Conservation (phyloP, 2,888 invertebrate genomes). For the Drosophila nr. perissopoda region DNA sequence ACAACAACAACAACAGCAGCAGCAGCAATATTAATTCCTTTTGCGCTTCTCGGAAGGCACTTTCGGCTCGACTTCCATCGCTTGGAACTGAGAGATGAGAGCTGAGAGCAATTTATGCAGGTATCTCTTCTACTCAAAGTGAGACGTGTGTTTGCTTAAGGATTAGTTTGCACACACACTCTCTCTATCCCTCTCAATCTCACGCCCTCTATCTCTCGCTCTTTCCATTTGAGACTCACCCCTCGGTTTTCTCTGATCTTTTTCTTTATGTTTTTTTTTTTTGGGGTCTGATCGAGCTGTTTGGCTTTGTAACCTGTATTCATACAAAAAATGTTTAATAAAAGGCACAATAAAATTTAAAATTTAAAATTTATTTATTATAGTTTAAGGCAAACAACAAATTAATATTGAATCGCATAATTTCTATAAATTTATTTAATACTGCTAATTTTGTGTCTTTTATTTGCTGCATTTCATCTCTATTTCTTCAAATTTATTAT, state of each 20-base stretch:
- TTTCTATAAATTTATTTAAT: not conserved
- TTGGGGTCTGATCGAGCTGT: not conserved
- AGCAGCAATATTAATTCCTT: conserved; percentile 16
- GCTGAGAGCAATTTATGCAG: conserved; percentile 67
- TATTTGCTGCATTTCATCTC: conserved; percentile 1
- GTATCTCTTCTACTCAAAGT: conserved; percentile 48
- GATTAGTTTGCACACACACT: conserved; percentile 55
- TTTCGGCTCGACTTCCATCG: conserved; percentile 28
- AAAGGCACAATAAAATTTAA: not conserved
- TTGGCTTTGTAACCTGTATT: conserved; percentile 1
- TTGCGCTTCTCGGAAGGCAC: conserved; percentile 55
- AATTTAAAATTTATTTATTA: not conserved
- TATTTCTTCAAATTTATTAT: conserved; percentile 11
- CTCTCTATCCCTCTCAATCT: conserved; percentile 4
- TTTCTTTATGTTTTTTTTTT: not conserved
- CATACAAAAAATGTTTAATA: not conserved
- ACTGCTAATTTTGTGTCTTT: not conserved
- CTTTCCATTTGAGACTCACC: conserved; percentile 53
- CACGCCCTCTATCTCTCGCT: conserved; percentile 9
- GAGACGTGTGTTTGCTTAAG: conserved; percentile 67
- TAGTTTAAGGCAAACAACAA: not conserved
- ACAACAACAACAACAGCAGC: conserved; percentile 7
- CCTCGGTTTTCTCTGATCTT: conserved; percentile 64
- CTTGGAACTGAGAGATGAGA: not conserved
- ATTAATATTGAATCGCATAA: not conserved